Base-by-base conservation (phyloP, 2,797 vertebrate species). In the Lacerta bilineata region DNA sequence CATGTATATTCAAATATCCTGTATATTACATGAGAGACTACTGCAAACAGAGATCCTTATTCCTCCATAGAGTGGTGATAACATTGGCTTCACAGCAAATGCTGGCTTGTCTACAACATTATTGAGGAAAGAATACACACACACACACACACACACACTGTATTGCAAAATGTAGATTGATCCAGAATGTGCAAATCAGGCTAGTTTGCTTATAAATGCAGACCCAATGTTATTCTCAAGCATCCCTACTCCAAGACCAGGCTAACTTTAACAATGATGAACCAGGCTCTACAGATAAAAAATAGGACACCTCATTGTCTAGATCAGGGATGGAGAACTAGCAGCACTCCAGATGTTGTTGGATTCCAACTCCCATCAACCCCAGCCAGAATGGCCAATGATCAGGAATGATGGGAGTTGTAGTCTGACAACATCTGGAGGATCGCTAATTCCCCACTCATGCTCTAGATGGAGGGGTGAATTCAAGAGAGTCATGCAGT, bases 401-500 rank as follows among this genome's bases (percentile, higher is more conserved):
- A 15, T 55, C 15, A 55, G 50, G 50, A 55, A 55, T 55, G 13
- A 55, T 55, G 50, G 50, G 50, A 55, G 50, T 4, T 55, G 50
- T 15, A 15, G 50, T 55, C 50, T 55, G 50, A 13, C 1, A 55
- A 55, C 50, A 55, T 55, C 50, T 55, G 50, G 50, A 55, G 50
- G 50, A 55, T 55, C 1, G 13, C 13, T 55, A 13, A 13, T 55
- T 55, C 50, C 50, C 50, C 50, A 55, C 50, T 3, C 50, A 55
- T 55, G 50, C 50, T 55, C 50, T 55, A 82, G 87, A 93, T 84
- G 79, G 55, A 23, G 41, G 55, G 64, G 41, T 84, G 46, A 87
- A 91, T 80, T 90, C 90, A 83, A 50, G 29, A 33, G 13, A 71
- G 4, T 33, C 64, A n/a, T 29, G 9, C 8, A 77, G 61, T 5